Conservation (phyloP, 2,888 invertebrate genomes). For the Entomobrya proxima region DNA sequence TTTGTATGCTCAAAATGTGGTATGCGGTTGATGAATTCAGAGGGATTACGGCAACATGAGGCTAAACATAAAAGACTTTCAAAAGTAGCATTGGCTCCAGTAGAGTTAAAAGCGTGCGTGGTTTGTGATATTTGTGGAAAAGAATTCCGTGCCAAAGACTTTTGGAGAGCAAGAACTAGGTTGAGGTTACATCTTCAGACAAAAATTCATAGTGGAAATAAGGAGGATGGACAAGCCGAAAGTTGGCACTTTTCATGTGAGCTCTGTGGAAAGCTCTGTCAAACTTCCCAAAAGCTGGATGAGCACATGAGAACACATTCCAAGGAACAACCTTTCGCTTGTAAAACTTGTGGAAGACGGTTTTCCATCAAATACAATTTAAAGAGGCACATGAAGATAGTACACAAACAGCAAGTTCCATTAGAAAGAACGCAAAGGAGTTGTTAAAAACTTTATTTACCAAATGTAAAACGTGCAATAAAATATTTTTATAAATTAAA, state of each 20-base stretch:
- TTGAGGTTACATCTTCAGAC: neutral
- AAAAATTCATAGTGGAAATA: neutral
- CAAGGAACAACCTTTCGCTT: neutral
- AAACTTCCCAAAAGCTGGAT: neutral
- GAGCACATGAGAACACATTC: neutral
- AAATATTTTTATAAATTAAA: too few relatives aligned
- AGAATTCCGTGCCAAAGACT: neutral
- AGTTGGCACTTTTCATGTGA: neutral
- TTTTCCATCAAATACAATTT: neutral
- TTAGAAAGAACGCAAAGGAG: too few relatives aligned
- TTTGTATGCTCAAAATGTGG: neutral
- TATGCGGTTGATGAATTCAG: neutral
- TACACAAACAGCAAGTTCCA: neutral
- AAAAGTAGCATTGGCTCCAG: neutral
- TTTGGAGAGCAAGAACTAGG: neutral
- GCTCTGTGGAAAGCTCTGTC: neutral
- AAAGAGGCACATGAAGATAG: neutral
- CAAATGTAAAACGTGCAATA: too few relatives aligned
- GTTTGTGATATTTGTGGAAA: neutral
- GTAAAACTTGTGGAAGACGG: neutral
- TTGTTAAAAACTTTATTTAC: too few relatives aligned
- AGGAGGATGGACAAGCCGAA: neutral
- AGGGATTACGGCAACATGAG: neutral
- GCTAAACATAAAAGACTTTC: neutral
- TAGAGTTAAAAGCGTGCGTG: neutral